These are phyloP conservation scores for Acleris emargana DNA, from an alignment of 2,888 invertebrate genomes.

Conservation along the genomic window DNA sequence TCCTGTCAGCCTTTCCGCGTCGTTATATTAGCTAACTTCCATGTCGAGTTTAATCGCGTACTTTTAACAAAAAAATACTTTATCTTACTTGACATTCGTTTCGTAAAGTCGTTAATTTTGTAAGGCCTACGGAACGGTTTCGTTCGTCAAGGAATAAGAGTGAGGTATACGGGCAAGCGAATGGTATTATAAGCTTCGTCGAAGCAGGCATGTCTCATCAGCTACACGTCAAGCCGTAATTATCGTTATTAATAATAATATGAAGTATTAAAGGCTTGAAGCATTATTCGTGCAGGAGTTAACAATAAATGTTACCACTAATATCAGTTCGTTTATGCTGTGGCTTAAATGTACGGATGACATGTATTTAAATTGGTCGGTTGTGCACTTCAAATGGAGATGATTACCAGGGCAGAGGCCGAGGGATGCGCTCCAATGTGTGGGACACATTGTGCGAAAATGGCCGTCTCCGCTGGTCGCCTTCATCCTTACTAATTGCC, in stretches of 20 bases:
- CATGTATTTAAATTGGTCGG: constrained; percentile 18
- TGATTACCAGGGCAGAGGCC: constrained; percentile 45
- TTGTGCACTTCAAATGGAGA: constrained; percentile 37
- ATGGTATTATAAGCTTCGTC: constrained; percentile 33
- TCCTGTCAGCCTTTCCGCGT: too few relatives aligned
- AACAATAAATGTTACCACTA: neutral
- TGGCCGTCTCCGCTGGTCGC: constrained; percentile 46
- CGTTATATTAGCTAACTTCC: too few relatives aligned
- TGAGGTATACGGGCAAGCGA: constrained; percentile 22
- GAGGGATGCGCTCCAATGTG: constrained; percentile 72
- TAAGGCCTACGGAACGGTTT: constrained; percentile 4
- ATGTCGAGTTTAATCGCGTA: too few relatives aligned
- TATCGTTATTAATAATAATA: constrained; percentile 23
- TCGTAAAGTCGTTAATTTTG: constrained; percentile 11
- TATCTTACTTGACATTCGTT: neutral
- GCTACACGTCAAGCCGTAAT: constrained; percentile 21
- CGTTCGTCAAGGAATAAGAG: constrained; percentile 19
- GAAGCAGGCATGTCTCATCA: constrained; percentile 30
- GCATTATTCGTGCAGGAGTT: constrained; percentile 5
- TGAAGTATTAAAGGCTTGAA: neutral
- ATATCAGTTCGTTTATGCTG: neutral
- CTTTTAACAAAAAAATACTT: neutral
- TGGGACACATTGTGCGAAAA: constrained; percentile 80
- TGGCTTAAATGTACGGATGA: neutral
- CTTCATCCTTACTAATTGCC: constrained; percentile 76